Conservation (phyloP, 2,797 vertebrate species). For the Schizopygopsis malacanthus region DNA sequence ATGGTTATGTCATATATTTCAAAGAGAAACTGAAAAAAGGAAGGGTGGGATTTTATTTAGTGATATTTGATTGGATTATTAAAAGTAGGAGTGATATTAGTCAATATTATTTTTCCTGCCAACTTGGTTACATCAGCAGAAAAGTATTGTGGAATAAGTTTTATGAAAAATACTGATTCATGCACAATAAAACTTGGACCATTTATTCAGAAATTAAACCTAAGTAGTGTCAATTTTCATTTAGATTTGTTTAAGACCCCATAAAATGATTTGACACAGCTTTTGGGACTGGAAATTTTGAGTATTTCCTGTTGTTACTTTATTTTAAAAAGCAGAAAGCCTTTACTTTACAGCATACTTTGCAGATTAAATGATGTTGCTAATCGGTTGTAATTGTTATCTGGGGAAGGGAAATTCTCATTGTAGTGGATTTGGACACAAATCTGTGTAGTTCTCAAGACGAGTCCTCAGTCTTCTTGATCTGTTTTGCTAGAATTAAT, state of each 20-base stretch:
- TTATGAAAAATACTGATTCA: background rate
- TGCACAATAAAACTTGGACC: background rate
- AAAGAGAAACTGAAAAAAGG: background rate
- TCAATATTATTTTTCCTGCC: background rate
- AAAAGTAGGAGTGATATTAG: background rate
- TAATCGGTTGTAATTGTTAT: background rate
- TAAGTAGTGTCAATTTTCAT: background rate
- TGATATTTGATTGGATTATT: background rate
- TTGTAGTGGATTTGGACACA: background rate
- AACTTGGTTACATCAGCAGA: background rate
- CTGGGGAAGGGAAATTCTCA: background rate
- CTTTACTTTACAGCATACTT: background rate
- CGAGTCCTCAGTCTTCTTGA: background rate
- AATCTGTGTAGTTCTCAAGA: background rate
- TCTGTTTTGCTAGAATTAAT: background rate
- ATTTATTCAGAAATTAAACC: background rate
- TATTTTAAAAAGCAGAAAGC: background rate
- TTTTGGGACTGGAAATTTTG: background rate
- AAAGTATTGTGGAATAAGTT: background rate
- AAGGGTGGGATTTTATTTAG: background rate
- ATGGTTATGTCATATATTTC: background rate
- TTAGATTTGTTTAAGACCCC: background rate
- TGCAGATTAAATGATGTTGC: background rate
- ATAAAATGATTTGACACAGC: background rate
- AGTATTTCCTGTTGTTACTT: background rate